Evolutionary conservation across 2,113 vertebrate species (phyloP).

Genomic region (Melanerpes formicivorus): DNA sequence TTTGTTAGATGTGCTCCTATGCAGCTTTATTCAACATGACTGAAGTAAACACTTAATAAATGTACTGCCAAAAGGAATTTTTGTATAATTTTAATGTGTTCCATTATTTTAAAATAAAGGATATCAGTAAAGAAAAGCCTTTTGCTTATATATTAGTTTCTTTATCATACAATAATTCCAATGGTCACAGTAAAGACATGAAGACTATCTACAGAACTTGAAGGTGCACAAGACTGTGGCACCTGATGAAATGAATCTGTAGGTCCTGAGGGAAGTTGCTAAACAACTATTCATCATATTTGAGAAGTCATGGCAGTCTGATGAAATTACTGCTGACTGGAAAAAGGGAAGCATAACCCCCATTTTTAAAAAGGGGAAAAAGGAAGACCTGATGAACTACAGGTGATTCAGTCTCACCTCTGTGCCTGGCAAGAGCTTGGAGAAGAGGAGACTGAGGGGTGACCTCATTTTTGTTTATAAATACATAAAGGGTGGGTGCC

Average conservation of each 20-base stretch:
- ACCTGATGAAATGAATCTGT: not conserved
- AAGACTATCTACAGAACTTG: not conserved
- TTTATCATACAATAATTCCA: not conserved
- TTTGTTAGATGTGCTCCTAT: not conserved
- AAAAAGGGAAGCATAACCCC: too few species aligned
- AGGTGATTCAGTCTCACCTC: too few species aligned
- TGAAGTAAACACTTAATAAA: not conserved
- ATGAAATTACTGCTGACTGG: too few species aligned
- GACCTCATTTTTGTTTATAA: too few species aligned
- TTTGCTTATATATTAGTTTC: not conserved
- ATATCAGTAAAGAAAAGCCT: not conserved
- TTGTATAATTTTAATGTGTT: not conserved
- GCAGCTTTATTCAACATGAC: not conserved
- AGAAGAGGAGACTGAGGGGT: too few species aligned
- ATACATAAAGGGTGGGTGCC: too few species aligned
- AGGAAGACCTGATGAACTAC: too few species aligned
- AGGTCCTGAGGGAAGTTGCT: not conserved
- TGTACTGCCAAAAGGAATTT: not conserved
- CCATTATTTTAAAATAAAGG: not conserved
- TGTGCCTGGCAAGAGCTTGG: too few species aligned
- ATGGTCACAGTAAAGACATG: not conserved
- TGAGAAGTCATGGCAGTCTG: too few species aligned
- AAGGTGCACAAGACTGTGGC: not conserved
- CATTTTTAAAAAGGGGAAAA: too few species aligned
- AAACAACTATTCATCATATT: not conserved